phyloP scores from a whole-genome alignment of 1,140 invertebrate genomes.

The Philotrypesis tridentata region DNA sequence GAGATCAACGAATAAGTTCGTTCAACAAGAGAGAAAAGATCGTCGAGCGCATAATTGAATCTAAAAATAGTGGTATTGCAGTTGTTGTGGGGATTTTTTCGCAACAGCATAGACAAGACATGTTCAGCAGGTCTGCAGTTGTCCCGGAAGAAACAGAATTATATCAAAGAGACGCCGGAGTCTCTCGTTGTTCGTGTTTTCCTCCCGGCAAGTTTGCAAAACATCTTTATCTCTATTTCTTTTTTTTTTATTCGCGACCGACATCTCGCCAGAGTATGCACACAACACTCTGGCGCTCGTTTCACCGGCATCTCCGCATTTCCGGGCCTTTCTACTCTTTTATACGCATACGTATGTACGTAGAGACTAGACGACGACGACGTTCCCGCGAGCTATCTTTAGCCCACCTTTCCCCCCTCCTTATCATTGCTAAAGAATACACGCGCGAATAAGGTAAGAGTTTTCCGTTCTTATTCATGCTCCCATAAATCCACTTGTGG shows the following conservation, averaged over 20 bases:
- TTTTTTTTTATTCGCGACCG: background rate
- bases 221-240: background rate
- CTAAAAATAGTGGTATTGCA: background rate
- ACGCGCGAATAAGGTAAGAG: constrained; percentile 7
- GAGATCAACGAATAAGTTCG: constrained; percentile 18
- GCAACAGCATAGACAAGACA: background rate
- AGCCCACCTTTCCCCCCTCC: background rate
- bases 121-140: background rate
- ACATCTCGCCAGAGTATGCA: background rate
- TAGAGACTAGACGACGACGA: background rate
- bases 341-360: background rate
- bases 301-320: background rate
- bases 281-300: background rate
- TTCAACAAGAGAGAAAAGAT: background rate
- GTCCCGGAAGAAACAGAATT: background rate
- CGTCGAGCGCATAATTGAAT: background rate
- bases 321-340: background rate
- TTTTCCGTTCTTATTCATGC: constrained; percentile 39
- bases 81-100: background rate
- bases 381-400: background rate
- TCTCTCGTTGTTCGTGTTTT: background rate
- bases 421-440: background rate
- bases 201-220: background rate
- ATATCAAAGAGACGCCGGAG: background rate
- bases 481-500: constrained; percentile 53